These are phyloP conservation scores for Burhinus oedicnemus DNA, from an alignment of 2,113 vertebrate genomes.

Conservation along the genomic window DNA sequence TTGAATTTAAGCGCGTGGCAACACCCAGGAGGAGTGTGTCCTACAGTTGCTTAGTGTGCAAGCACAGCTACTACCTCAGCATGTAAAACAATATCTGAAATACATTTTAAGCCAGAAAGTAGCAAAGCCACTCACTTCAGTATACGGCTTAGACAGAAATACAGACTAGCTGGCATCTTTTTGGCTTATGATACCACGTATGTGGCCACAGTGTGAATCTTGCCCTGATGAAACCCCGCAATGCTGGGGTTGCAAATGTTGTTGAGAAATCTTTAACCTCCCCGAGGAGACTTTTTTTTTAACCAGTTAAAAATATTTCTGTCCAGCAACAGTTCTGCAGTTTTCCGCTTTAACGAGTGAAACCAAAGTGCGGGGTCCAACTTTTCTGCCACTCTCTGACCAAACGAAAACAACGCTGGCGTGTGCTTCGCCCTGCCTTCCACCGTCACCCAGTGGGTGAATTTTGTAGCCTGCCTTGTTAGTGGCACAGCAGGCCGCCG, in stretches of 20 bases:
- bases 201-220: not conserved
- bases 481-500: conserved; percentile 54
- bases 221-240: not conserved
- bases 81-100: not conserved
- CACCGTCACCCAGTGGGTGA: conserved; percentile 40
- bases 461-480: conserved; percentile 52
- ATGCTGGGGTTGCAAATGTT: not conserved
- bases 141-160: not conserved
- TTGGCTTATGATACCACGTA: not conserved
- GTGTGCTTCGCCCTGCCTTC: not conserved
- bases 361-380: fast-evolving
- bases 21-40: not conserved
- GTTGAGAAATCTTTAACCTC: not conserved
- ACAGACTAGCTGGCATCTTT: not conserved
- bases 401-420: not conserved
- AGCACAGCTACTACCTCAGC: not conserved
- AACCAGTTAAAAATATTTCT: not conserved
- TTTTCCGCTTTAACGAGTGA: conserved; percentile 17
- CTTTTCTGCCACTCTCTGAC: not conserved
- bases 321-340: not conserved
- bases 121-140: not conserved
- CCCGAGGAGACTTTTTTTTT: not conserved
- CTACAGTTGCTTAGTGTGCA: not conserved
- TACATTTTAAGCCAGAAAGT: not conserved
- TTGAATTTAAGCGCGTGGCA: not conserved